Evolutionary conservation across 2,113 vertebrate species (phyloP).

Genomic region (Motacilla alba): DNA sequence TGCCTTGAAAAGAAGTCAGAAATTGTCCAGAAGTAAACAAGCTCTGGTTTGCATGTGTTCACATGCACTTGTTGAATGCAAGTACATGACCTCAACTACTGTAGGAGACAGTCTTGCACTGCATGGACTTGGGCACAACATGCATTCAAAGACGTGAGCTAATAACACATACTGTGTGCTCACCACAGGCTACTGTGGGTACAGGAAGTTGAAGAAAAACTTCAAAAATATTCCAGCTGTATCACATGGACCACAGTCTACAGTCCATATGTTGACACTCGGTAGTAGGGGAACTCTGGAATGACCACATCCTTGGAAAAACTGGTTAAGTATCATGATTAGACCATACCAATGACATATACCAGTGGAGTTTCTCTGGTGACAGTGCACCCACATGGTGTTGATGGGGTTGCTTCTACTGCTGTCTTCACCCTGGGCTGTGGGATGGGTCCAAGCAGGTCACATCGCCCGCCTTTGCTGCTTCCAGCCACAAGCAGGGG

Average conservation of each 20-base stretch:
- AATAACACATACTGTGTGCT: neutral
- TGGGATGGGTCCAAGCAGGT: neutral
- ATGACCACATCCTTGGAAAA: neutral
- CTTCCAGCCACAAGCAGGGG: neutral
- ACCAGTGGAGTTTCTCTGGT: neutral
- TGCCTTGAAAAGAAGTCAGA: neutral
- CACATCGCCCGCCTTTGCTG: neutral
- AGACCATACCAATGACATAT: accelerated
- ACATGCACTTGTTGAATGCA: neutral
- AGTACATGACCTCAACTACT: neutral
- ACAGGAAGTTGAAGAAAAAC: neutral
- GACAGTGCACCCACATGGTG: too few species aligned
- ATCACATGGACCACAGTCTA: neutral
- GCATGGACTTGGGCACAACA: accelerated
- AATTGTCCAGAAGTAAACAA: neutral
- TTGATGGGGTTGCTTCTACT: neutral
- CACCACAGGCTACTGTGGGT: neutral
- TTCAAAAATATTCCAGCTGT: neutral
- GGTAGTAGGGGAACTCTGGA: neutral
- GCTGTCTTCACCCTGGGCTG: neutral
- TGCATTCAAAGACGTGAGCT: neutral
- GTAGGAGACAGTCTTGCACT: neutral
- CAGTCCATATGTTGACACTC: neutral
- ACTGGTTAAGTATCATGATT: neutral
- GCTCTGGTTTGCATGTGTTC: neutral